Percentiles rank a stretch among this genome's conserved stretches.
Conservation (phyloP, 2,888 invertebrate genomes). For the Nomada lathburiana region DNA sequence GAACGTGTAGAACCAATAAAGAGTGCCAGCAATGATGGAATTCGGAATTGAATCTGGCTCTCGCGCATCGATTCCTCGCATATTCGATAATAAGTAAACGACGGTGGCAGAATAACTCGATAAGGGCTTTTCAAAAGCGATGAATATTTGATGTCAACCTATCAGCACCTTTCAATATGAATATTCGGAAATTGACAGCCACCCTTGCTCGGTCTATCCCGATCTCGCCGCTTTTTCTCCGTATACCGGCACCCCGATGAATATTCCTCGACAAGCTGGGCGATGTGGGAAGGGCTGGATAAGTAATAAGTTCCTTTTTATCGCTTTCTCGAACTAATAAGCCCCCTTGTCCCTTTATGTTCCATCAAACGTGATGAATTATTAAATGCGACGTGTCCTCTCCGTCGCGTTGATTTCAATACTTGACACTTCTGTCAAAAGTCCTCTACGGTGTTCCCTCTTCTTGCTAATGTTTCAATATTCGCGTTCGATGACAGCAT, state of each 20-base stretch:
- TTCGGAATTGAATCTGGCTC: constrained; percentile 38
- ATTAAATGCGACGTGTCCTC: constrained; percentile 74
- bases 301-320: constrained; percentile 83
- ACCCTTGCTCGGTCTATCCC: constrained; percentile 36
- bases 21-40: constrained; percentile 42
- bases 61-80: constrained; percentile 56
- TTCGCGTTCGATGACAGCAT: background rate
- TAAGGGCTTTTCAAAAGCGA: constrained; percentile 69
- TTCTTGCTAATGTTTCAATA: background rate
- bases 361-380: constrained; percentile 81
- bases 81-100: constrained; percentile 75
- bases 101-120: constrained; percentile 70
- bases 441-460: background rate
- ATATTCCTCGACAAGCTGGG: constrained; percentile 55
- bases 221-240: constrained; percentile 38
- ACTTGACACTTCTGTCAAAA: constrained; percentile 29
- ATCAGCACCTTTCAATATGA: constrained; percentile 79
- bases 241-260: constrained; percentile 54
- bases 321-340: constrained; percentile 82
- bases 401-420: constrained; percentile 44
- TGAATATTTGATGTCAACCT: constrained; percentile 79
- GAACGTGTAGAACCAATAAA: constrained; percentile 68
- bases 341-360: constrained; percentile 69
- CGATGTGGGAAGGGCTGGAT: constrained; percentile 70
- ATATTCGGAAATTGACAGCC: constrained; percentile 74